phyloP scores from a whole-genome alignment of 1,140 invertebrate genomes.

The Diprion similis region DNA sequence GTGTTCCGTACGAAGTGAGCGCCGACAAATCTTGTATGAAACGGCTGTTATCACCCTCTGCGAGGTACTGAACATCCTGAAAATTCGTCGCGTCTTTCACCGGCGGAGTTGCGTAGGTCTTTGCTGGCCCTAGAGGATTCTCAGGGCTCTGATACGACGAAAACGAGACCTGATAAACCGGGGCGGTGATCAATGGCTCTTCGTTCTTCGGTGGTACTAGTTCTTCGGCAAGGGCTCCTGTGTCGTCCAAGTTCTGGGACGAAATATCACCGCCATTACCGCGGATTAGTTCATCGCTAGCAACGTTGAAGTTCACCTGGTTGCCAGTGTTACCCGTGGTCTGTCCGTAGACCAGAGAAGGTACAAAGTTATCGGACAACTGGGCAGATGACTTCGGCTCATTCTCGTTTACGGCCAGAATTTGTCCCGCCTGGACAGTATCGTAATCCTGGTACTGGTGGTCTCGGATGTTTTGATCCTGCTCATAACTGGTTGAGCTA shows the following conservation, averaged over 20 bases:
- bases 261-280: no score
- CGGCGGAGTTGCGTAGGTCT: not conserved
- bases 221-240: no score
- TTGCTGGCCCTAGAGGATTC: not conserved
- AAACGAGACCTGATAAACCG: not conserved
- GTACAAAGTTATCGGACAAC: not conserved
- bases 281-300: not conserved
- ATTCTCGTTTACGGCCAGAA: no score
- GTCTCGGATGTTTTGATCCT: not conserved
- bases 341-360: not conserved
- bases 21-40: not conserved
- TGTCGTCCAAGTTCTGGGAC: no score
- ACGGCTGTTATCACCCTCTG: not conserved
- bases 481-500: not conserved
- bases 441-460: no score
- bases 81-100: not conserved
- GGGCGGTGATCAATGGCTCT: not conserved
- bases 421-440: no score
- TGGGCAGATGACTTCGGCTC: not conserved
- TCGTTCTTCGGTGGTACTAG: not conserved
- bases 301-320: not conserved
- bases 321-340: not conserved
- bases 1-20: not conserved
- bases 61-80: not conserved
- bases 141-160: not conserved